These are phyloP conservation scores for Catharus fuscescens DNA, from an alignment of 2,113 vertebrate genomes.

Conservation along the genomic window DNA sequence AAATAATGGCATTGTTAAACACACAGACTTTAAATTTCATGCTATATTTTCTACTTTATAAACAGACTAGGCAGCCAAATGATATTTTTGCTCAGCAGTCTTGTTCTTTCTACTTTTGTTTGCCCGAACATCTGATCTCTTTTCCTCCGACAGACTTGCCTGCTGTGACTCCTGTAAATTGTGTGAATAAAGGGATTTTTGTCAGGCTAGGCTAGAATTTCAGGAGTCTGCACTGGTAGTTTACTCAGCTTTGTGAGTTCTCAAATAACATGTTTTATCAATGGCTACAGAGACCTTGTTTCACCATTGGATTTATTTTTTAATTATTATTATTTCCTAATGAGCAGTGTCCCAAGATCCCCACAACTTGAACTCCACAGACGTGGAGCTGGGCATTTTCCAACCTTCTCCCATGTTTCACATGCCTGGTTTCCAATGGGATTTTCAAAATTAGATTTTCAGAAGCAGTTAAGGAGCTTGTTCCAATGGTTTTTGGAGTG, in stretches of 20 bases:
- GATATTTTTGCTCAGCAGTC: not conserved
- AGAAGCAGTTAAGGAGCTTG: not conserved
- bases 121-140: slow-evolving; percentile 8
- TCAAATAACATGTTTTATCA: slow-evolving; percentile 14
- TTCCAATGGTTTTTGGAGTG: not conserved
- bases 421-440: not conserved
- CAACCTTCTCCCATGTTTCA: not conserved
- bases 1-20: slow-evolving; percentile 40
- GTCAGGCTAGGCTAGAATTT: slow-evolving; percentile 32
- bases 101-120: not conserved
- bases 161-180: slow-evolving; percentile 49
- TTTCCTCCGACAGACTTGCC: slow-evolving; percentile 7
- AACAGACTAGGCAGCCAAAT: not conserved
- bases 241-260: not conserved
- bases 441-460: slow-evolving; percentile 26
- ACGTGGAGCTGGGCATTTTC: not conserved
- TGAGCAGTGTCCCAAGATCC: not conserved
- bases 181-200: slow-evolving; percentile 58
- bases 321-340: not conserved
- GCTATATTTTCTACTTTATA: slow-evolving; percentile 4
- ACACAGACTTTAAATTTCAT: slow-evolving; percentile 36
- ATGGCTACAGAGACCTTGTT: not conserved
- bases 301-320: not conserved
- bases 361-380: not conserved
- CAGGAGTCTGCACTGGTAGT: not conserved